A percentile compares a stretch with the other conserved stretches of the same genome.
Conservation (phyloP, 2,113 vertebrate species). For the Peromyscus leucopus region DNA sequence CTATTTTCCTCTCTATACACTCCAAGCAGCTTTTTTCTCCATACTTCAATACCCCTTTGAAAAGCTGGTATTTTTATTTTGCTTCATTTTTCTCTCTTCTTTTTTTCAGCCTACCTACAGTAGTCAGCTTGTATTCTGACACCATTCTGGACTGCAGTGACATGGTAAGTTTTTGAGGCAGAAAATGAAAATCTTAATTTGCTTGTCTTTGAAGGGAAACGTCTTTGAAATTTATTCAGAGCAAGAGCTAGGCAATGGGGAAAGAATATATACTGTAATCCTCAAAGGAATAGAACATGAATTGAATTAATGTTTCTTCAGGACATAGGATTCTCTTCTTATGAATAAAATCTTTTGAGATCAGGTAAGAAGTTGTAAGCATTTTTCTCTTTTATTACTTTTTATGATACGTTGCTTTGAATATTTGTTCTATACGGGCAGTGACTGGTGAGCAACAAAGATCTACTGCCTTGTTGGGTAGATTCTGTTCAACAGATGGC, state of each 20-base stretch:
- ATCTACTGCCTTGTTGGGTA: conserved; percentile 14
- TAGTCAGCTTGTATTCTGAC: conserved; percentile 54
- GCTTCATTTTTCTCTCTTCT: not conserved
- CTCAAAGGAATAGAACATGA: conserved; percentile 77
- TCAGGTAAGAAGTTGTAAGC: conserved; percentile 76
- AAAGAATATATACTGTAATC: conserved; percentile 76
- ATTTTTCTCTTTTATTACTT: conserved; percentile 79
- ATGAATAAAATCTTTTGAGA: conserved; percentile 80
- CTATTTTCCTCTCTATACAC: conserved; percentile 10
- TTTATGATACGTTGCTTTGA: conserved; percentile 68
- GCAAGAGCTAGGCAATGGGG: conserved; percentile 60
- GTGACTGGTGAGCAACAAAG: conserved; percentile 58
- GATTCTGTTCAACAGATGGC: not conserved
- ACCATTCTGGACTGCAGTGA: conserved; percentile 45
- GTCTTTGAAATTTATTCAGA: conserved; percentile 77
- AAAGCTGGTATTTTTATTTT: not conserved
- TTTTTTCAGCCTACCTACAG: not conserved
- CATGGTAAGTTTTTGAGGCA: conserved; percentile 55
- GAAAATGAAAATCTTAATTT: conserved; percentile 75
- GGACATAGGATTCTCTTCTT: conserved; percentile 72
- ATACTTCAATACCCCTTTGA: not conserved
- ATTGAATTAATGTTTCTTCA: conserved; percentile 78
- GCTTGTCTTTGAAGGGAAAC: conserved; percentile 68
- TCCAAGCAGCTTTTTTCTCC: not conserved
- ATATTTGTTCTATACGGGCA: conserved; percentile 73